Base-by-base conservation (phyloP, 2,888 invertebrate genomes). In the Andrena flavipes region DNA sequence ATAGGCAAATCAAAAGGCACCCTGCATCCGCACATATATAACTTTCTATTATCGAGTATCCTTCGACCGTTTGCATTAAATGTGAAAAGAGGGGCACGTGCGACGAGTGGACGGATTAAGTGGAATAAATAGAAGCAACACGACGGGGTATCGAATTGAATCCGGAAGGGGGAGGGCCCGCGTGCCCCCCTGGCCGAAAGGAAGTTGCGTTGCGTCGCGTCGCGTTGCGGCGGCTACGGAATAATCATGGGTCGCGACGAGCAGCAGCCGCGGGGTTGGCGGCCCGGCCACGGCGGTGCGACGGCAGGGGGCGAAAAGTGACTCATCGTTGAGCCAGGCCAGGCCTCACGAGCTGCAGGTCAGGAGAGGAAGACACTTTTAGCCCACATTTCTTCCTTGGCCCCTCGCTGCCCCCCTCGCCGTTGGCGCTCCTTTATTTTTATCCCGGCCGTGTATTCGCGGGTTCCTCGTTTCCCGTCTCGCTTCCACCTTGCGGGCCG, bases 361-460 rank as follows among this genome's bases (percentile, higher is more conserved):
- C 92, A 92, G 90, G 89, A 91, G 90, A 91, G 91, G 90, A 92
- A 91, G 92, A 92, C 91, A 91, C 91, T 90, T 92, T 92, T 92
- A 92, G 92, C 90, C 91, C 90, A 91, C 91, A 92, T 91, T 92
- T 92, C 91, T 91, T 90, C 89, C 87, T 80, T 73, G 64, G 68
- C 74, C 70, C 81, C 77, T 81, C 80, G 85, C 76, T 65, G 64
- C 77, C 71, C 71, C 80, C 23, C 26, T 79, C 80, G 82, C 80
- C 77, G 62, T 35, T 7, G 67, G 60, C 35, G 78, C 76, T 84
- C 59, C 76, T 85, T 87, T 88, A 87, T 84, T 87, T 85, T 87
- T 87, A 84, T 80, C 76, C 65, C 79, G 77, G 51, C 74, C 83
- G 83, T 88, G 85, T 89, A 86, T 86, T 88, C 87, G 84, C 73